These are phyloP conservation scores for Nansenia antarctica DNA, from an alignment of 2,113 vertebrate genomes.

Conservation along the genomic window DNA sequence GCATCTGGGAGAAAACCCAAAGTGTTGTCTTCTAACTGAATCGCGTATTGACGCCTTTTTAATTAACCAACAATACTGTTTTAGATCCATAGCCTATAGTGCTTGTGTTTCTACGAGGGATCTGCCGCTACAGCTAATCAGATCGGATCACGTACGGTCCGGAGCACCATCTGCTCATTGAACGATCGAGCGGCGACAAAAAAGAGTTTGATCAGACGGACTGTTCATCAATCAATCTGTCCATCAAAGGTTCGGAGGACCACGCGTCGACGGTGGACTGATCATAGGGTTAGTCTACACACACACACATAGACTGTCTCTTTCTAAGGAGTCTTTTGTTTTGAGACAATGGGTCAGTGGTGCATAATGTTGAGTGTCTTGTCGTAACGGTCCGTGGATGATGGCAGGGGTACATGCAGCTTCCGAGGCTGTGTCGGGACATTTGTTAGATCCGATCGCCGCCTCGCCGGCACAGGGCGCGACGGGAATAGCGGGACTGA, in stretches of 20 bases:
- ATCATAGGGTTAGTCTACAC: conserved; percentile 13
- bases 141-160: conserved; percentile 25
- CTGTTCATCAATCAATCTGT: conserved; percentile 5
- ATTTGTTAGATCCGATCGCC: conserved; percentile 55
- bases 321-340: conserved; percentile 26
- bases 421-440: conserved; percentile 69
- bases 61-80: background rate
- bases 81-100: no score
- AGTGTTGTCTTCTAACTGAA: background rate
- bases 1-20: background rate
- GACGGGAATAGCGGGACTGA: conserved; percentile 44
- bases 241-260: conserved; percentile 11
- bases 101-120: background rate
- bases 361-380: conserved; percentile 30
- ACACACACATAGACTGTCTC: background rate
- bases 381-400: conserved; percentile 62
- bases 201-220: conserved; percentile 25
- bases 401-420: conserved; percentile 76
- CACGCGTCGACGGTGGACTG: conserved; percentile 36
- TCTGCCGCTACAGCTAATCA: conserved; percentile 28
- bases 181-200: background rate
- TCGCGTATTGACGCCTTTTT: background rate
- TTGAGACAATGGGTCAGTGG: conserved; percentile 50
- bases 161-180: conserved; percentile 43
- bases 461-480: conserved; percentile 47